Base-by-base conservation (phyloP, 2,888 invertebrate species). In the Coleophora deauratella region DNA sequence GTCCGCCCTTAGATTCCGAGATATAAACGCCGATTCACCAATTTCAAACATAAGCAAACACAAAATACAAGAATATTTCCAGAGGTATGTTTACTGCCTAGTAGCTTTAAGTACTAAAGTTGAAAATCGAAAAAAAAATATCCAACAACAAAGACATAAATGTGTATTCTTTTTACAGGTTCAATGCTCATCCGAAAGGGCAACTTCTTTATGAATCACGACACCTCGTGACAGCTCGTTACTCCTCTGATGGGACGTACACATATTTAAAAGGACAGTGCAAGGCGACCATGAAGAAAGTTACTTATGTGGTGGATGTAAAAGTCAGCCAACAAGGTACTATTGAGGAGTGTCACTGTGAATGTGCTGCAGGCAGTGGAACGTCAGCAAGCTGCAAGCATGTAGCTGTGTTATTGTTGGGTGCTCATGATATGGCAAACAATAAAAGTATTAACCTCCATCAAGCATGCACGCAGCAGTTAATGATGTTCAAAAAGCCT, bases 361-460 rank as follows among this genome's bases (percentile, higher is more conserved):
- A 40, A 35, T 40, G 35, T 30, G 14, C 40, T 14, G 40, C 40
- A 11, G 40, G 40, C 10, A 35, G 35, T n/a, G 40, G 40, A n/a
- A 30, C 9, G 1, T 6, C 34, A 30, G 40, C 40, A 30, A 15
- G 10, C 30, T 40, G 40, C n/a, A 40, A 40, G 14, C 40, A 40
- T 35, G 15, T 40, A 7, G 40, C 40, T 30, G 39, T 39, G 3
- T 9, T 33, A 1, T 21, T 39, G n/a, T 34, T 34, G 1, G 39
- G 28, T 13, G 28, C 27, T 21, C 27, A 39, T 28, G 7, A n/a
- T 13, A 34, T 39, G 33, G 33, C 33, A 1, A 3, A 27, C 12
- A n/a, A 13, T 27, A 39, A 39, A 34, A 3, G 8, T 2, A 34
- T 39, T 4, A 9, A 33, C 10, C 10, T 34, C 1, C 1, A 3